Conservation (phyloP, 2,113 vertebrate genomes). For the Elephas maximus region DNA sequence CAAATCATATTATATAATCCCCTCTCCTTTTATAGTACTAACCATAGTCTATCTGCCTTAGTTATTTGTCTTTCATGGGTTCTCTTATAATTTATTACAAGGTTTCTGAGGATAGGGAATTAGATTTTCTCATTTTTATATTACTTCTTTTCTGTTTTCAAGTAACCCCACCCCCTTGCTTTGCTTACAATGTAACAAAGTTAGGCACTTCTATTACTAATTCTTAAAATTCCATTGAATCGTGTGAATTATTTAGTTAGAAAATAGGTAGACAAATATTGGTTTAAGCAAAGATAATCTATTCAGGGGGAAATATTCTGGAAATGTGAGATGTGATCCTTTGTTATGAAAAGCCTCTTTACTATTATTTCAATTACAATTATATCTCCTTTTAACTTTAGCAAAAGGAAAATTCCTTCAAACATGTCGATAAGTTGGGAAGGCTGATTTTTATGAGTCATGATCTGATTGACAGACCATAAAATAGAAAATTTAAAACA, state of each 20-base stretch:
- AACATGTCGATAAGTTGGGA: neutral
- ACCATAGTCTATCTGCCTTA: neutral
- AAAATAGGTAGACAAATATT: neutral
- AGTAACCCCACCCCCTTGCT: neutral
- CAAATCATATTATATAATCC: neutral
- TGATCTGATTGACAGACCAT: neutral
- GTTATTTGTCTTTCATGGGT: neutral
- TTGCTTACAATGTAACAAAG: neutral
- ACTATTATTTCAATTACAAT: neutral
- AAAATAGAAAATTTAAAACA: conserved; percentile 41
- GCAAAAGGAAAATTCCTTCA: neutral
- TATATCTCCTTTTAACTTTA: neutral
- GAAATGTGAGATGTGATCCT: neutral
- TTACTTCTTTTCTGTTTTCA: neutral
- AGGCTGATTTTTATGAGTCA: neutral
- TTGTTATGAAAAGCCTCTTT: neutral
- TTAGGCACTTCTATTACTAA: neutral
- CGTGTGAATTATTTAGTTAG: neutral
- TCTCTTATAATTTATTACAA: neutral
- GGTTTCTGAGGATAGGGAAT: neutral
- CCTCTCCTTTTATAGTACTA: neutral
- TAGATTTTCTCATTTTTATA: conserved; percentile 10
- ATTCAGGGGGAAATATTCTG: neutral
- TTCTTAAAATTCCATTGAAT: neutral
- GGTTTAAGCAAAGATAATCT: neutral